A percentile compares a stretch with the other conserved stretches of the same genome.
Evolutionary conservation across 2,888 invertebrate species (phyloP).

Genomic region (Drosophila nr. fundita): DNA sequence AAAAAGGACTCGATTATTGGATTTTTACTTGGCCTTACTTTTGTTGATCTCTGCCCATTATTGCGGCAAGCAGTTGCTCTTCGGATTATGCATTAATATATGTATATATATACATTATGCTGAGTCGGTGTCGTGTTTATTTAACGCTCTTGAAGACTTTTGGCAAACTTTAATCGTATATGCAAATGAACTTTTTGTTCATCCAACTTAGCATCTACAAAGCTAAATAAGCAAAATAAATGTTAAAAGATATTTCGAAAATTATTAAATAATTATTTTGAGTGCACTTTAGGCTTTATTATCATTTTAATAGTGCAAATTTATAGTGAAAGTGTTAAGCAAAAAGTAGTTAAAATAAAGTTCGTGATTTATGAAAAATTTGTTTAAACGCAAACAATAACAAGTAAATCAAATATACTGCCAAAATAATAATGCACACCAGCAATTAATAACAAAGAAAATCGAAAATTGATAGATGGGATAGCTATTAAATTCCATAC

Average conservation of each 20-base stretch:
- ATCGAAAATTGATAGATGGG: not conserved
- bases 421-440: not conserved
- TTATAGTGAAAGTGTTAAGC: not conserved
- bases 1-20: conserved; percentile 43
- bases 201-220: not conserved
- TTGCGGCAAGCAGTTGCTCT: conserved; percentile 3
- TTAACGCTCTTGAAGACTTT: not conserved
- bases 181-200: not conserved
- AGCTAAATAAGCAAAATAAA: not conserved
- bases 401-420: not conserved
- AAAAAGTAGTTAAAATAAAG: not conserved
- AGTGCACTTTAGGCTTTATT: no score
- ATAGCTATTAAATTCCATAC: not conserved
- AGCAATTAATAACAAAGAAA: not conserved
- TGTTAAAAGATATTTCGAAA: not conserved
- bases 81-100: conserved; percentile 25
- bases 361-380: not conserved
- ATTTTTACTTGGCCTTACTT: conserved; percentile 33
- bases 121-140: conserved; percentile 9
- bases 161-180: not conserved
- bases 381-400: no score
- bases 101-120: not conserved
- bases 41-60: conserved; percentile 22
- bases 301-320: not conserved
- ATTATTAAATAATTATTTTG: not conserved